Evolutionary conservation across 2,113 vertebrate genomes (phyloP).

Genomic region (Ovibos moschatus): DNA sequence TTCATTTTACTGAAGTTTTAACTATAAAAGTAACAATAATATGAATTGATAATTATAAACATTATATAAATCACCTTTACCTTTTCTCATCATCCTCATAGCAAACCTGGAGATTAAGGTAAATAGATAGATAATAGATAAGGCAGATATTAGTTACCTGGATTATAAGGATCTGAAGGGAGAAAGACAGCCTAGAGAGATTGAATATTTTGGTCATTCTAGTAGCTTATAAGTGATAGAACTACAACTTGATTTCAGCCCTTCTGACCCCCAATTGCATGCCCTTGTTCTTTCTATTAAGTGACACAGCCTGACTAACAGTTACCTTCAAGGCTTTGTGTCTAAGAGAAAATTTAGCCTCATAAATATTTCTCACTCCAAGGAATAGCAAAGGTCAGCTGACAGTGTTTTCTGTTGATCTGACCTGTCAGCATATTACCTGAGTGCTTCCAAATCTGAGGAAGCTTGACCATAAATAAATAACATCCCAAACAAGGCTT

Average conservation of each 20-base stretch:
- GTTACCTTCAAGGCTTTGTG: background rate
- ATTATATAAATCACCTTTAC: background rate
- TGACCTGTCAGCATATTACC: background rate
- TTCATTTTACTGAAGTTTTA: background rate
- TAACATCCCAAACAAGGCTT: background rate
- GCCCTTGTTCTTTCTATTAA: background rate
- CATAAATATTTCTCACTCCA: conserved; percentile 39
- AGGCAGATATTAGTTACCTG: background rate
- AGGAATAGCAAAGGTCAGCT: conserved; percentile 27
- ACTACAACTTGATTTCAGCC: background rate
- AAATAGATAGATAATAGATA: background rate
- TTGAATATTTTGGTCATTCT: background rate
- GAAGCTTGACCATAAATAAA: conserved; percentile 29
- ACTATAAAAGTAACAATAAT: background rate
- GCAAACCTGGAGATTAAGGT: background rate
- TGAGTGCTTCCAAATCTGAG: background rate
- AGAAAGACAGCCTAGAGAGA: background rate
- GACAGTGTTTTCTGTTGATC: background rate
- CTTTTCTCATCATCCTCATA: background rate
- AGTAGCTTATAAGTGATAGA: background rate
- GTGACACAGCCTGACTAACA: background rate
- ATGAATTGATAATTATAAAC: background rate
- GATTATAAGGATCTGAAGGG: background rate
- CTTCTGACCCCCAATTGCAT: background rate
- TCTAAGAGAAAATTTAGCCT: conserved; percentile 19